Conservation (phyloP, 1,140 invertebrate species). For the Drosophila watanabei region DNA sequence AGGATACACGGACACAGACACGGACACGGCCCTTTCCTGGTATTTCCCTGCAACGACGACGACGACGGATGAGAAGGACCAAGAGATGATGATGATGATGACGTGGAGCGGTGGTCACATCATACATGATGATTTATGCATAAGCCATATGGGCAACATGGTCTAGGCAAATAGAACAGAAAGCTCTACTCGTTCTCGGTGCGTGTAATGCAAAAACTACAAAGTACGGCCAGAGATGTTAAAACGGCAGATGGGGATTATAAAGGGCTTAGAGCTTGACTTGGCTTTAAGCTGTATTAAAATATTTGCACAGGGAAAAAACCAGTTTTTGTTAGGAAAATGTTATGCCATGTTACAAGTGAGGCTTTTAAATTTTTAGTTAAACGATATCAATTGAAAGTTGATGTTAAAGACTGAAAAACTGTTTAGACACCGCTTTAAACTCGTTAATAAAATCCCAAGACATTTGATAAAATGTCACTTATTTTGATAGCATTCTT, state of each 20-base stretch:
- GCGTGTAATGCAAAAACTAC: constrained; percentile 30
- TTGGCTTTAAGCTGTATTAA: constrained; percentile 27
- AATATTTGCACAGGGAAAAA: constrained; percentile 2
- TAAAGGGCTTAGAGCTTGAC: constrained; percentile 39
- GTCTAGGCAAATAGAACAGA: constrained; percentile 45
- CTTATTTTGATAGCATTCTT: neutral
- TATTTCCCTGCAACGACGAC: constrained; percentile 21
- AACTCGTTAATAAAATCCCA: neutral
- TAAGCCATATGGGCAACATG: constrained; percentile 62
- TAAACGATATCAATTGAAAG: neutral
- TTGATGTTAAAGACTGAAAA: no score
- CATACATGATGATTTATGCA: constrained; percentile 71
- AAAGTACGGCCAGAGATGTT: constrained; percentile 21
- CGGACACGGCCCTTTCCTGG: constrained; percentile 46
- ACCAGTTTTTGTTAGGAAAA: neutral
- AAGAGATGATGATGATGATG: constrained; percentile 47
- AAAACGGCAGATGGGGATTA: constrained; percentile 20
- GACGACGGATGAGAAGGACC: constrained; percentile 1
- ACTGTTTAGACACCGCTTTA: no score
- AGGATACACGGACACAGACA: constrained; percentile 21
- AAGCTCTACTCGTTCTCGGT: constrained; percentile 9
- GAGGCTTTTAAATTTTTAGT: neutral
- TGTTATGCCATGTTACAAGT: neutral
- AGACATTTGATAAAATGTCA: neutral
- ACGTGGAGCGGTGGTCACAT: constrained; percentile 51